Evolutionary conservation across 2,888 invertebrate genomes (phyloP).

Genomic region (Caradrina clavipalpis): DNA sequence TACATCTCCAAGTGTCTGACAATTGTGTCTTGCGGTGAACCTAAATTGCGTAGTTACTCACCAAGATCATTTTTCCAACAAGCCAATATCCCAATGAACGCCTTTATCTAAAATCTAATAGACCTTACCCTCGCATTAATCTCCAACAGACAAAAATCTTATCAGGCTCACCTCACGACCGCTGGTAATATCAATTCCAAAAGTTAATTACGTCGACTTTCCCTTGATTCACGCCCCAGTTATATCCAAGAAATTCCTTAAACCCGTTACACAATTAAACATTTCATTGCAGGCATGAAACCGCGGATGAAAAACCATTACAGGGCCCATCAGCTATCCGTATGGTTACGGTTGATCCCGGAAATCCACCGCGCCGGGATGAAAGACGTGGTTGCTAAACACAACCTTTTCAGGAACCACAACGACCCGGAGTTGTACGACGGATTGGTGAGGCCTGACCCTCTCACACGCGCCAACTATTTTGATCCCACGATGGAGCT

Average conservation of each 20-base stretch:
- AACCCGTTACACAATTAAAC: conserved; percentile 74
- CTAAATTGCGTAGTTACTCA: conserved; percentile 14
- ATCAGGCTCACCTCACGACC: conserved; percentile 67
- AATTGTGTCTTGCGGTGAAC: background rate
- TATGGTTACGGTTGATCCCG: conserved; percentile 98
- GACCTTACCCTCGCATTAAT: conserved; percentile 54
- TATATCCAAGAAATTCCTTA: conserved; percentile 59
- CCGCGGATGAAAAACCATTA: conserved; percentile 98
- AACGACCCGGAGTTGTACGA: conserved; percentile 97
- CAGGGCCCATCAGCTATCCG: conserved; percentile 98
- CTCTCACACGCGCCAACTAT: conserved; percentile 92
- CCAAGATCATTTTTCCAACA: conserved; percentile 1
- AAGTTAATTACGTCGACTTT: conserved; percentile 75
- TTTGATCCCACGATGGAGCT: conserved; percentile 92
- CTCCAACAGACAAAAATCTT: conserved; percentile 66
- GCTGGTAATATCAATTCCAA: conserved; percentile 71
- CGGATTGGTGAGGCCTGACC: conserved; percentile 96
- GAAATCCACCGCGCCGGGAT: conserved; percentile 97
- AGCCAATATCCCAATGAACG: conserved; percentile 27
- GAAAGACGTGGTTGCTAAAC: conserved; percentile 96
- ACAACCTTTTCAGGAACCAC: conserved; percentile 97
- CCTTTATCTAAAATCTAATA: conserved; percentile 41
- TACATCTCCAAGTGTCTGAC: background rate
- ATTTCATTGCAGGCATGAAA: conserved; percentile 94
- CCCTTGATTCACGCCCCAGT: conserved; percentile 65